Base-by-base conservation (phyloP, 2,888 invertebrate species). In the Heliconius charithonia region DNA sequence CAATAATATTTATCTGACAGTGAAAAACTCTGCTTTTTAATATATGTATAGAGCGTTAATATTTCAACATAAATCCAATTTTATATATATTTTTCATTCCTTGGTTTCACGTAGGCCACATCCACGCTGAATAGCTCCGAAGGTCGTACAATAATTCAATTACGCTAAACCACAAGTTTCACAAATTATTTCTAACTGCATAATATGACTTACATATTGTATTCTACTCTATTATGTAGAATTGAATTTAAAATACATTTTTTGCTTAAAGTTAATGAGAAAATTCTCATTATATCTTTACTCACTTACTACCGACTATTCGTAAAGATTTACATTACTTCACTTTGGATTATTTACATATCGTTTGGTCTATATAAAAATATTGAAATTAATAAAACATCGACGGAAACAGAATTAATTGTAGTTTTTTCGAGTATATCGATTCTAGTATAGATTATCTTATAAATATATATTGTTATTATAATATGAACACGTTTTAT, bases 141-240 rank as follows among this genome's bases (percentile, higher is more conserved):
- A 74, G 74, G 74, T 74, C 74, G 74, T 74, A 74, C 16, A 63
- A 45, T 74, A 74, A 74, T 74, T 74, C 74, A 74, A 74, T 74
- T 74, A 74, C 25, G 74, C 25, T 74, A 74, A 74, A 74, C 74
- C 74, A 63, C 74, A 37, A 74, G 63, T 74, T 74, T 74, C 22
- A 63, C 74, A 74, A 74, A 74, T 74, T 74, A 74, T 74, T 74
- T 74, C 74, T 74, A 74, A 63, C 63, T 41, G 74, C 74, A 74
- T 74, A 74, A 74, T 74, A 63, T 74, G 74, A 74, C 74, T 63
- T 74, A 74, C 65, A 74, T 74, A 65, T 74, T 74, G 63, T 74
- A 65, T 74, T 63, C n/a, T 59, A 65, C 45, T 63, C 25, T 63
- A 29, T 16, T 13, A 22, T 62, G 41, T 65, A 41, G 41, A 65